Evolutionary conservation across 2,888 invertebrate genomes (phyloP).

Genomic region (Platypus cylindrus): DNA sequence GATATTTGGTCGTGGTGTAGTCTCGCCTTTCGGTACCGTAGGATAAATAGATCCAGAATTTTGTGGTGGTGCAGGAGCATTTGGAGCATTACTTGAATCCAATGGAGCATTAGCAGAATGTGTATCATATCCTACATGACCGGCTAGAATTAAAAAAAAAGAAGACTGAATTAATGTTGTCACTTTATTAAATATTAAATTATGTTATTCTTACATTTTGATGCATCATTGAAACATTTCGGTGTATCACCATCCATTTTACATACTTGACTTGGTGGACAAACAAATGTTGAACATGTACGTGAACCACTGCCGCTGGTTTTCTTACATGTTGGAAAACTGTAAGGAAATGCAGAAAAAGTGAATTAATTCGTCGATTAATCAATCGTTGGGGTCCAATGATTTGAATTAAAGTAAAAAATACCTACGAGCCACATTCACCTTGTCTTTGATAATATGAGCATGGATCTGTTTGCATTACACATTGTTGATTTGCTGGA

Average conservation of each 20-base stretch:
- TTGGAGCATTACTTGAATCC: constrained; percentile 12
- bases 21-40: constrained; percentile 26
- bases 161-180: not conserved
- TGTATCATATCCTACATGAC: constrained; percentile 24
- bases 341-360: constrained; percentile 11
- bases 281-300: constrained; percentile 30
- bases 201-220: constrained; percentile 14
- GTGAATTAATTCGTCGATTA: not conserved
- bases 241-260: constrained; percentile 30
- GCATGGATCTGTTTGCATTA: constrained; percentile 60
- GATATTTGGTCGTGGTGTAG: constrained; percentile 26
- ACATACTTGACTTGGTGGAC: constrained; percentile 34
- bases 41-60: constrained; percentile 23
- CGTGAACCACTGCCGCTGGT: constrained; percentile 17
- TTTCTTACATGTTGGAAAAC: constrained; percentile 34
- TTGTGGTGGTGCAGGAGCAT: constrained; percentile 14
- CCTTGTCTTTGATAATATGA: constrained; percentile 42
- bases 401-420: constrained; percentile 2
- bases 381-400: not conserved
- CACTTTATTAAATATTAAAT: not conserved
- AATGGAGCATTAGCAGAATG: constrained; percentile 16
- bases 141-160: constrained; percentile 13
- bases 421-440: constrained; percentile 34
- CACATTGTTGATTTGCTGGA: constrained; percentile 55
- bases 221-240: constrained; percentile 30